phyloP scores from a whole-genome alignment of 1,140 invertebrate species.

The Diuraphis noxia region DNA sequence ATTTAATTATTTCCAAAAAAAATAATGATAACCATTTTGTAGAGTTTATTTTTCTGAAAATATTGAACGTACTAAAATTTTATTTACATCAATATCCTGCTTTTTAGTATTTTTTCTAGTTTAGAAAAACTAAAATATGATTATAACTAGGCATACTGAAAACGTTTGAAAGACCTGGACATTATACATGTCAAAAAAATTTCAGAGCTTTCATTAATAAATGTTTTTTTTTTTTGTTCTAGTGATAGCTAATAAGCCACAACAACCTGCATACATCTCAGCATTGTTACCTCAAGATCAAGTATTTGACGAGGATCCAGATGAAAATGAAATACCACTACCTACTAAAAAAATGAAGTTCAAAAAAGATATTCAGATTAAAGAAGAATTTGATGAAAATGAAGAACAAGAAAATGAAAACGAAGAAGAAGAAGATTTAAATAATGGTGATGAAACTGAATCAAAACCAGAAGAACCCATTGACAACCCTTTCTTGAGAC shows the following conservation, averaged over 20 bases:
- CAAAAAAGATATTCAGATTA: constrained; percentile 60
- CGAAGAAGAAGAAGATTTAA: constrained; percentile 62
- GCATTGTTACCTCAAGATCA: constrained; percentile 91
- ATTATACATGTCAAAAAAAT: too few relatives aligned
- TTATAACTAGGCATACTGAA: too few relatives aligned
- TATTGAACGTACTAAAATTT: too few relatives aligned
- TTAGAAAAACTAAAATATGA: too few relatives aligned
- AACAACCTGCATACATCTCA: constrained; percentile 79
- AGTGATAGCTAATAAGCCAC: constrained; percentile 87
- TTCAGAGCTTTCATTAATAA: neutral
- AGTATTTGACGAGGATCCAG: constrained; percentile 89
- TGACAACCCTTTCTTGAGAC: constrained; percentile 85
- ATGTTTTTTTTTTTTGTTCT: constrained; percentile 57
- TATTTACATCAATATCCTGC: too few relatives aligned
- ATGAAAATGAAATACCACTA: constrained; percentile 66
- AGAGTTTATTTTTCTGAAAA: too few relatives aligned
- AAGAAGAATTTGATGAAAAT: constrained; percentile 61
- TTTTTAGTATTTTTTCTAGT: too few relatives aligned
- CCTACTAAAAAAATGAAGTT: constrained; percentile 63
- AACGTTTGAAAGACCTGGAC: too few relatives aligned
- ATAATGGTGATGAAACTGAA: constrained; percentile 64
- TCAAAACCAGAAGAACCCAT: constrained; percentile 62
- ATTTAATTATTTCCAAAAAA: too few relatives aligned
- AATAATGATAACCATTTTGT: too few relatives aligned
- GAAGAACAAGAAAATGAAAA: constrained; percentile 59